Evolutionary conservation across 2,113 vertebrate genomes (phyloP).

Genomic region (Barbus barbus): DNA sequence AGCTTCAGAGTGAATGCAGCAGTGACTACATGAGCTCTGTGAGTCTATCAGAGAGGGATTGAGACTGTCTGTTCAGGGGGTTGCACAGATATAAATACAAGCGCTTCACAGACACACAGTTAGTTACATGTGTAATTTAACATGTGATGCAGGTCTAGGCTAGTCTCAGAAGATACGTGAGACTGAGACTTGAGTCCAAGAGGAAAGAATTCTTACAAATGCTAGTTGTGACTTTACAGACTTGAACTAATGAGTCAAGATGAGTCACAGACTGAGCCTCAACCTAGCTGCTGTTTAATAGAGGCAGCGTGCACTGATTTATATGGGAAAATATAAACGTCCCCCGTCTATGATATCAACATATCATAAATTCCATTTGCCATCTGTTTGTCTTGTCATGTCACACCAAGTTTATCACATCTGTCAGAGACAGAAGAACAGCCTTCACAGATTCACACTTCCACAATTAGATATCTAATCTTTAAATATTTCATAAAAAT

Average conservation of each 20-base stretch:
- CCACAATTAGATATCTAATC: neutral
- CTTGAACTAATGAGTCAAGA: constrained; percentile 11
- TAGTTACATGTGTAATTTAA: constrained; percentile 3
- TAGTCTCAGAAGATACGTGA: neutral
- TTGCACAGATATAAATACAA: constrained; percentile 15
- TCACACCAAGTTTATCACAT: neutral
- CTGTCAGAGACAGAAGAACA: neutral
- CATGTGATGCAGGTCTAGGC: neutral
- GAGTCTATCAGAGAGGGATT: neutral
- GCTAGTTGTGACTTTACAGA: neutral
- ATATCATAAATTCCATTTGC: neutral
- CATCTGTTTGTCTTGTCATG: neutral
- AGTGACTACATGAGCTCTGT: neutral
- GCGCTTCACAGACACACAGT: constrained; percentile 17
- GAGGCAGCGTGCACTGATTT: neutral
- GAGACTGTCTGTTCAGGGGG: neutral
- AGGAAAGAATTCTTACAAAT: neutral
- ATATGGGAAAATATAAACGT: neutral
- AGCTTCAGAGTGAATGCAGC: neutral
- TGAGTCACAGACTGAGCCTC: neutral
- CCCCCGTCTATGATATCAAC: neutral
- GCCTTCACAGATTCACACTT: neutral
- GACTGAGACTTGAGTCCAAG: neutral
- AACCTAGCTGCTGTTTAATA: neutral
- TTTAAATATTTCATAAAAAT: neutral